Conservation (phyloP, 2,888 invertebrate genomes). For the Xestia rhomboidea region DNA sequence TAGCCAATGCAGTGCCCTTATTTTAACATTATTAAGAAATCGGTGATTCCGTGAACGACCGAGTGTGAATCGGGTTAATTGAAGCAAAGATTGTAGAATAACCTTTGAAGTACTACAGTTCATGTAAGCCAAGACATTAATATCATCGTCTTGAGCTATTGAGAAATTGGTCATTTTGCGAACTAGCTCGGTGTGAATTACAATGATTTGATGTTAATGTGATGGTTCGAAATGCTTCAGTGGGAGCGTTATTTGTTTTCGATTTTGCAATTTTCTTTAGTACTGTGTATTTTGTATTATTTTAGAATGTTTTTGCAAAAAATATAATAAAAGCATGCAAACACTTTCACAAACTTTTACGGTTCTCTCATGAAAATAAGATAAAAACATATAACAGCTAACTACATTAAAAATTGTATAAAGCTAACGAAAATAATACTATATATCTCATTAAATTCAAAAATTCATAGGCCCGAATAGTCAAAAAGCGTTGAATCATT, state of each 20-base stretch:
- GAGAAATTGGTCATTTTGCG: constrained; percentile 50
- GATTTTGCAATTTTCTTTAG: not conserved
- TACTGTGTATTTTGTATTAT: not conserved
- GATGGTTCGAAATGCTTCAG: not conserved
- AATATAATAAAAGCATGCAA: not conserved
- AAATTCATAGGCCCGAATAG: not conserved
- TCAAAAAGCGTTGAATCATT: not conserved
- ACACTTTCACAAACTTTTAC: not conserved
- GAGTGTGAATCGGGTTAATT: constrained; percentile 53
- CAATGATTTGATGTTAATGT: constrained; percentile 43
- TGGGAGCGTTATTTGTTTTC: constrained; percentile 16
- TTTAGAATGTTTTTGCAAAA: not conserved
- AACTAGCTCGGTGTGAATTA: constrained; percentile 42
- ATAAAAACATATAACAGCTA: not conserved
- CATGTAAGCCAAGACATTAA: constrained; percentile 42
- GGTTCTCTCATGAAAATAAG: not conserved
- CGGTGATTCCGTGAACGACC: constrained; percentile 6
- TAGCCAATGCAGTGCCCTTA: not conserved
- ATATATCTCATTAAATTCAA: not conserved
- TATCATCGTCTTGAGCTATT: constrained; percentile 40
- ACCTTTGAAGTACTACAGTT: constrained; percentile 47
- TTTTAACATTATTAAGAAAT: constrained; percentile 24
- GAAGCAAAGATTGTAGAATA: constrained; percentile 43
- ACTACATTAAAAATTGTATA: not conserved
- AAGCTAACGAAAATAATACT: not conserved